Evolutionary conservation across 1,140 invertebrate genomes (phyloP).

Genomic region (Heliconius hewitsoni): DNA sequence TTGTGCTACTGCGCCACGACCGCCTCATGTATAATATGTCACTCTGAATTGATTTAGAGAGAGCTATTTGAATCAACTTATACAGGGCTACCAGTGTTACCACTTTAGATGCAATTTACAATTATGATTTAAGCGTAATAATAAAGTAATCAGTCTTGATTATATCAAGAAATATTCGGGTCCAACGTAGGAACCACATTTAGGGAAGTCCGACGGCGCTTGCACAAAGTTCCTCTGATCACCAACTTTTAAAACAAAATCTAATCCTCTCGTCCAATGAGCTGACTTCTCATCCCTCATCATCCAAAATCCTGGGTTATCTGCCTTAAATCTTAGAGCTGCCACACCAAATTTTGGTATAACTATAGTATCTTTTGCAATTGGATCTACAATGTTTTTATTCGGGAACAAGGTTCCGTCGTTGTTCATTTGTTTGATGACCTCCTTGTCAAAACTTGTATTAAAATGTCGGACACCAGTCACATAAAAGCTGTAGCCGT

Average conservation of each 20-base stretch:
- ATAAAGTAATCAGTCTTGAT: constrained; percentile 42
- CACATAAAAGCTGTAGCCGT: constrained; percentile 88
- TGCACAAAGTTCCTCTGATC: constrained; percentile 74
- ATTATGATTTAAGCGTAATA: not conserved
- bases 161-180: constrained; percentile 75
- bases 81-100: not conserved
- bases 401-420: constrained; percentile 78
- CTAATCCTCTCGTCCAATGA: constrained; percentile 79
- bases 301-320: constrained; percentile 90
- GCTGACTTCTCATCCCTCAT: constrained; percentile 84
- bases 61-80: not conserved
- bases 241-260: constrained; percentile 81
- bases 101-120: not conserved
- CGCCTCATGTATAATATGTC: not conserved
- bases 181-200: constrained; percentile 80
- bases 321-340: constrained; percentile 86
- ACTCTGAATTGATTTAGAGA: not conserved
- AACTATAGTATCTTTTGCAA: constrained; percentile 87
- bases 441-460: constrained; percentile 69
- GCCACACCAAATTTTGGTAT: constrained; percentile 87
- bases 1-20: no score
- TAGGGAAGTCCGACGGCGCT: constrained; percentile 79
- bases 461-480: constrained; percentile 83
- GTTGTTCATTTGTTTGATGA: constrained; percentile 81
- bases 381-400: constrained; percentile 83